These are phyloP conservation scores for Aphrophora alni DNA, from an alignment of 2,888 invertebrate genomes.

Conservation along the genomic window DNA sequence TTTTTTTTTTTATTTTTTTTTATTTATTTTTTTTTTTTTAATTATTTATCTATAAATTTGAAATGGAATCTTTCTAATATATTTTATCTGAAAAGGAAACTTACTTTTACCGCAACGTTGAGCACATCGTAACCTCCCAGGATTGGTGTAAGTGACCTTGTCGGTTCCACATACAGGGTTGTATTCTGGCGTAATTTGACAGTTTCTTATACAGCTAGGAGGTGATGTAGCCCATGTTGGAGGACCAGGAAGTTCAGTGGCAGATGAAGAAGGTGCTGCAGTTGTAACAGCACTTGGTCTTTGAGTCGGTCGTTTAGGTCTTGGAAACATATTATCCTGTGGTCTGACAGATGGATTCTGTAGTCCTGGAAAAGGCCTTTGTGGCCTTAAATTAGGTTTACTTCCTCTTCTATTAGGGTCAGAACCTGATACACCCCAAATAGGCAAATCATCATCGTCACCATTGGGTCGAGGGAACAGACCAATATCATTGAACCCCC, in stretches of 20 bases:
- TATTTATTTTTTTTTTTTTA: too few species aligned
- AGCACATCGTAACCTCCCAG: slow-evolving; percentile 38
- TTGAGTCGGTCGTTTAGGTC: too few species aligned
- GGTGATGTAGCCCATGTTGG: slow-evolving; percentile 3
- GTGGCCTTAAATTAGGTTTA: neutral
- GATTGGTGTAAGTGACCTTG: slow-evolving; percentile 38
- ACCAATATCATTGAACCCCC: neutral
- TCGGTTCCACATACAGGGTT: slow-evolving; percentile 45
- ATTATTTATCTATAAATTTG: too few species aligned
- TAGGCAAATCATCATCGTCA: neutral
- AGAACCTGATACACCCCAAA: neutral
- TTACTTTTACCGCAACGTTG: slow-evolving; percentile 36
- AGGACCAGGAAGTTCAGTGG: neutral
- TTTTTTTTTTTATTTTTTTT: too few species aligned
- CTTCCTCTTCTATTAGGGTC: neutral
- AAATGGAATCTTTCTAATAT: too few species aligned
- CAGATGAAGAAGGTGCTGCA: neutral
- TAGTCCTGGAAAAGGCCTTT: too few species aligned
- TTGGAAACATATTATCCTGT: too few species aligned
- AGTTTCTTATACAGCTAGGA: neutral
- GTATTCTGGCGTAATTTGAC: slow-evolving; percentile 30
- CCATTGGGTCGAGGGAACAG: neutral
- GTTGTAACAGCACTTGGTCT: neutral
- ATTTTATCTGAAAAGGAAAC: neutral
- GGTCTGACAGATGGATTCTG: too few species aligned